These are phyloP conservation scores for Enteromius trimaculatus DNA, from an alignment of 2,797 vertebrate genomes.

Conservation along the genomic window DNA sequence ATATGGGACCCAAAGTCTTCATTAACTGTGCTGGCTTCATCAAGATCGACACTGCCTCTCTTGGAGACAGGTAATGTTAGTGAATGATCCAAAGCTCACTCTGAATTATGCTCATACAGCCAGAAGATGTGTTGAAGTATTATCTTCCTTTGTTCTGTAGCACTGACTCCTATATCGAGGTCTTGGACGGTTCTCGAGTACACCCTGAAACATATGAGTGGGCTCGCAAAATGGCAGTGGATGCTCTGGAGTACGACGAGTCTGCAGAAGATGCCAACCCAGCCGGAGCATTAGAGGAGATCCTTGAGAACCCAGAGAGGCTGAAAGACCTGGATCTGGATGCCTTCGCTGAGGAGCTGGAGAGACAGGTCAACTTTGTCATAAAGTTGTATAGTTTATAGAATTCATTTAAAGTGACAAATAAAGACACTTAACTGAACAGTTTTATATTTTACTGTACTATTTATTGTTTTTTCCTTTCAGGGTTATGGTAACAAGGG, in stretches of 20 bases:
- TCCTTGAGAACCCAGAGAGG: slow-evolving; percentile 96
- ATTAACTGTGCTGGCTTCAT: slow-evolving; percentile 99
- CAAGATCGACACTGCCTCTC: slow-evolving; percentile 96
- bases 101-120: background rate
- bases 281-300: slow-evolving; percentile 96
- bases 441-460: too few species aligned
- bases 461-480: background rate
- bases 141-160: slow-evolving; percentile 70
- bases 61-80: slow-evolving; percentile 90
- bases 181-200: slow-evolving; percentile 95
- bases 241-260: slow-evolving; percentile 97
- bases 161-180: slow-evolving; percentile 98
- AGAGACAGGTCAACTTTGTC: slow-evolving; percentile 87
- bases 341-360: slow-evolving; percentile 97
- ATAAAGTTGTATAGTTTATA: background rate
- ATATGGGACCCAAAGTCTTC: slow-evolving; percentile 99
- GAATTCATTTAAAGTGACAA: background rate
- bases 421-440: background rate
- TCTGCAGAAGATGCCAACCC: slow-evolving; percentile 98
- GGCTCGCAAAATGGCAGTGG: slow-evolving; percentile 99
- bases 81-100: background rate
- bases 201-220: slow-evolving; percentile 99
- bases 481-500: slow-evolving; percentile 99
- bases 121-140: background rate
- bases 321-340: slow-evolving; percentile 97